A percentile compares a stretch with the other conserved stretches of the same genome.
phyloP scores from a whole-genome alignment of 2,797 vertebrate genomes.

The Syncerus caffer region DNA sequence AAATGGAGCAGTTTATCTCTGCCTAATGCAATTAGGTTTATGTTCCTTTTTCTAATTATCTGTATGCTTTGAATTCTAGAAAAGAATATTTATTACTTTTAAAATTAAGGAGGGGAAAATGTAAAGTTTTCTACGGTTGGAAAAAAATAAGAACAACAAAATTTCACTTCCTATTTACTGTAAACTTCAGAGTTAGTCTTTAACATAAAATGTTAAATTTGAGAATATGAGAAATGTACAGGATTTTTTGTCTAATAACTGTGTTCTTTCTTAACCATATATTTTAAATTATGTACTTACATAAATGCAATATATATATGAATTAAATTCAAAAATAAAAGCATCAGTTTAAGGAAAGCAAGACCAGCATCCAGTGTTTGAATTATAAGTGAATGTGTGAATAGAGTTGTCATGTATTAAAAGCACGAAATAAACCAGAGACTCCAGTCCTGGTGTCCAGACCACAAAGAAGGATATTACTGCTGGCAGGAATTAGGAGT shows the following conservation, averaged over 20 bases:
- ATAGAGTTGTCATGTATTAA: neutral
- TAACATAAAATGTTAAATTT: neutral
- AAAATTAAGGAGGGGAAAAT: neutral
- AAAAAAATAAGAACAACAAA: neutral
- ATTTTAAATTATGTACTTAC: neutral
- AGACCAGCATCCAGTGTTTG: neutral
- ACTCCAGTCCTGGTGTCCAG: neutral
- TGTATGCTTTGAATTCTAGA: neutral
- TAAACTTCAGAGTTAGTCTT: neutral
- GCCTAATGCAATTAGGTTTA: neutral
- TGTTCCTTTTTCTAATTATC: neutral
- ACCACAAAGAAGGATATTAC: neutral
- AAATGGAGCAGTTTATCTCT: neutral
- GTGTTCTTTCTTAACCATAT: neutral
- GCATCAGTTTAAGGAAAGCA: neutral
- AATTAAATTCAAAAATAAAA: slow-evolving; percentile 26
- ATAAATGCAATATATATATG: neutral
- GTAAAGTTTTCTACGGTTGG: neutral
- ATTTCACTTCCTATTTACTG: neutral
- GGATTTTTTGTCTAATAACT: neutral
- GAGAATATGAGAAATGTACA: neutral
- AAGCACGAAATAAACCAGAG: neutral
- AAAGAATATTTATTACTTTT: neutral
- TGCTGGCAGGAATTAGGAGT: neutral
- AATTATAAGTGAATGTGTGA: neutral